Percentiles rank a stretch among this genome's conserved stretches.
These are phyloP conservation scores for Pyrgilauda ruficollis DNA, from an alignment of 2,113 vertebrate species.

Conservation along the genomic window DNA sequence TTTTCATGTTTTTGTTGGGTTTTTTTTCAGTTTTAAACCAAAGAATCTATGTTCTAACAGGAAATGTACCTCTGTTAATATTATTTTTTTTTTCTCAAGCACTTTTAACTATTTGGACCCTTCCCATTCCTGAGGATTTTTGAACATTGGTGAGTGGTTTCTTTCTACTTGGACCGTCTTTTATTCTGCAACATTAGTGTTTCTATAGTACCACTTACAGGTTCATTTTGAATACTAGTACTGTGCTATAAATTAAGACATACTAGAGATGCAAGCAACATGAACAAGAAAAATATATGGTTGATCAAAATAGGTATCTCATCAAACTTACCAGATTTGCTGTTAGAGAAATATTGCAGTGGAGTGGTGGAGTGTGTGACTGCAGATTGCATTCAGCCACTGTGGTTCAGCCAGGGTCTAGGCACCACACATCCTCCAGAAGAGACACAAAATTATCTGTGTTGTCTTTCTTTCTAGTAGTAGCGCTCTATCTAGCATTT, in stretches of 20 bases:
- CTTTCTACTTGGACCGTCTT: neutral
- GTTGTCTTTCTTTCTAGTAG: neutral
- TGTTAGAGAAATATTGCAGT: neutral
- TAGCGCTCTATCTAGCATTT: neutral
- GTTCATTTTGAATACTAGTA: neutral
- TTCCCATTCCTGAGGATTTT: neutral
- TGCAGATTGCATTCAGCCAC: neutral
- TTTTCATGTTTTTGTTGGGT: neutral
- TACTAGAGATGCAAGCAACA: neutral
- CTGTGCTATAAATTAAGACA: neutral
- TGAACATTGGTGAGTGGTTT: neutral
- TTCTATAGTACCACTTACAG: neutral
- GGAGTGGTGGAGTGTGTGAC: neutral
- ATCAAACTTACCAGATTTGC: neutral
- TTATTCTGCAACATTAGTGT: neutral
- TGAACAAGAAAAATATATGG: neutral
- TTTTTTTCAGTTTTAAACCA: neutral
- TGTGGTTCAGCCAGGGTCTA: neutral
- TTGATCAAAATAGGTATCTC: neutral
- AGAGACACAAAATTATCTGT: neutral
- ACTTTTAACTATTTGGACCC: neutral
- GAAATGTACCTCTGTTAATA: neutral
- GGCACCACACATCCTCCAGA: neutral
- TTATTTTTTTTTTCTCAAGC: neutral
- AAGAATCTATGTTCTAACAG: neutral